A percentile compares a stretch with the other conserved stretches of the same genome.
phyloP scores from a whole-genome alignment of 2,797 vertebrate species.

The Syngnathus acus region DNA sequence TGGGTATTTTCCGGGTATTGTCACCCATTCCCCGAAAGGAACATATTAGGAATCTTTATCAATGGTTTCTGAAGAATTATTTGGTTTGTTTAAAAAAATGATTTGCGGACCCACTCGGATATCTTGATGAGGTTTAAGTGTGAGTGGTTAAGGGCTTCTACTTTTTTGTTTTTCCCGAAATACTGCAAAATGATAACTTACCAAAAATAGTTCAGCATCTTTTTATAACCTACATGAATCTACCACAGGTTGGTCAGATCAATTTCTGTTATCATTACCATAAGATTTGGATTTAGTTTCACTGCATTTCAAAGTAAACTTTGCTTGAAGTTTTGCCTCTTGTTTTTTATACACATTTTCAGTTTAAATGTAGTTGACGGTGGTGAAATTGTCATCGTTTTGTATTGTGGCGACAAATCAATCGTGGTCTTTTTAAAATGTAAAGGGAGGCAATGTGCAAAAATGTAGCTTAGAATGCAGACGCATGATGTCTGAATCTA shows the following conservation, averaged over 20 bases:
- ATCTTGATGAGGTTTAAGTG: neutral
- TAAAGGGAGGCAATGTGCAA: constrained; percentile 7
- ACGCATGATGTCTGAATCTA: neutral
- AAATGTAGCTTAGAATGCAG: constrained; percentile 15
- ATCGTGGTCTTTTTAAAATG: constrained; percentile 13
- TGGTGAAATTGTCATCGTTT: constrained; percentile 16
- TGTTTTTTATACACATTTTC: neutral
- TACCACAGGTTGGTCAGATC: neutral
- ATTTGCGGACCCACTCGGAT: no score
- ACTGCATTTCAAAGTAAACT: neutral
- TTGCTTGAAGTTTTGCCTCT: neutral
- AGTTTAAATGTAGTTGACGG: constrained; percentile 14
- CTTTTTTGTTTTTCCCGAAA: neutral
- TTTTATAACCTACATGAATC: neutral
- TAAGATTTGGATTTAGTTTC: neutral
- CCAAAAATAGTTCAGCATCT: neutral
- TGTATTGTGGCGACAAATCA: neutral
- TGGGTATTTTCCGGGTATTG: no score
- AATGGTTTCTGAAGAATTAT: no score
- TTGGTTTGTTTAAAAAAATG: no score
- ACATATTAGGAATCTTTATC: no score
- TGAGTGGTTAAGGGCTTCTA: neutral
- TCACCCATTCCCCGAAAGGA: no score
- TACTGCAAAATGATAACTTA: neutral
- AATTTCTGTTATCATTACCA: neutral